Percentiles rank a stretch among this genome's conserved stretches.
phyloP scores from a whole-genome alignment of 2,888 invertebrate genomes.

The Operophtera brumata region DNA sequence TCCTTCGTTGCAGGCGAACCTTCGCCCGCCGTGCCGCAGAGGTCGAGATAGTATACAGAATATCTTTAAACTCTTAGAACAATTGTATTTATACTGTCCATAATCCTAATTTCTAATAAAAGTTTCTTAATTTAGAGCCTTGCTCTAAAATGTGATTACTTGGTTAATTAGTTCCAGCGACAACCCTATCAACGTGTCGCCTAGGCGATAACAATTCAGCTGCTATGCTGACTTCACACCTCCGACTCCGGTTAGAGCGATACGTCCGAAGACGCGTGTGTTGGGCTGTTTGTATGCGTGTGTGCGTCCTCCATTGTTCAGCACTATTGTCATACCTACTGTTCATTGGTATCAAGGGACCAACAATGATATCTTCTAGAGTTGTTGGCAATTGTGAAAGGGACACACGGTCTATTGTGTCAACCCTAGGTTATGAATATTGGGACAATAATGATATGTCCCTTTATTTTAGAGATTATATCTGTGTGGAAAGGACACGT shows the following conservation, averaged over 20 bases:
- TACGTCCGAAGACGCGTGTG: slow-evolving; percentile 43
- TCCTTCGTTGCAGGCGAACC: no score
- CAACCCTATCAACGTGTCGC: slow-evolving; percentile 39
- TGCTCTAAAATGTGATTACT: not conserved
- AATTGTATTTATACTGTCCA: no score
- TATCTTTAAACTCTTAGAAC: no score
- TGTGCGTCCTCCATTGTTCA: slow-evolving; percentile 34
- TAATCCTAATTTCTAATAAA: no score
- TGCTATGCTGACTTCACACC: slow-evolving; percentile 59
- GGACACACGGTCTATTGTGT: slow-evolving; percentile 10
- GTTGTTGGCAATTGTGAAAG: slow-evolving; percentile 8
- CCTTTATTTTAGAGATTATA: slow-evolving; percentile 24
- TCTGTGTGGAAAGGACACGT: slow-evolving; percentile 9
- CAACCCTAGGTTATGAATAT: slow-evolving; percentile 30
- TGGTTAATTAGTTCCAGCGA: slow-evolving; percentile 12
- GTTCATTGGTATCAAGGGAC: slow-evolving; percentile 20
- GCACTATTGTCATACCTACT: slow-evolving; percentile 7
- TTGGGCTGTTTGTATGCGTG: slow-evolving; percentile 18
- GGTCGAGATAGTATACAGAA: no score
- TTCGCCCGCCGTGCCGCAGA: no score
- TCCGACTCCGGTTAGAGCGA: slow-evolving; percentile 42
- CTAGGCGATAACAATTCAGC: slow-evolving; percentile 64
- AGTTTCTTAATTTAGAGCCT: no score
- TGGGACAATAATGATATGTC: slow-evolving; percentile 20
- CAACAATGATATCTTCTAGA: slow-evolving; percentile 28